Percentiles rank a stretch among this genome's conserved stretches.
Evolutionary conservation across 2,888 invertebrate species (phyloP).

Genomic region (Bombylius major): DNA sequence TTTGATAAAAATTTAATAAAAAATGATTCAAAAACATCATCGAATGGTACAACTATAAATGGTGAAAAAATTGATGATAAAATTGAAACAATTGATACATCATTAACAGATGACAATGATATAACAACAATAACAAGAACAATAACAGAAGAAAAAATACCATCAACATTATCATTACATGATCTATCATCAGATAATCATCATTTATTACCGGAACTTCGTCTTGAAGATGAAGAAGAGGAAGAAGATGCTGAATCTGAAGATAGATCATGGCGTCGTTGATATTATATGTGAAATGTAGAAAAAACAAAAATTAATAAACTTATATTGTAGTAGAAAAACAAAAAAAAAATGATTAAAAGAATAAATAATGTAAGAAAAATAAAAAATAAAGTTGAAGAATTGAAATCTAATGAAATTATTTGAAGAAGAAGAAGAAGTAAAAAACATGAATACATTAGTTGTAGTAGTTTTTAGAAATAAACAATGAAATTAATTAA

Average conservation of each 20-base stretch:
- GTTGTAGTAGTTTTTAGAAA: too few species aligned
- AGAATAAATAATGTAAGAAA: too few species aligned
- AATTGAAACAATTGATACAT: too few species aligned
- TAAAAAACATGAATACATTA: too few species aligned
- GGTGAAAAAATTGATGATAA: background rate
- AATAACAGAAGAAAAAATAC: conserved; percentile 29
- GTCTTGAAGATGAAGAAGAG: conserved; percentile 71
- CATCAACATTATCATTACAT: background rate
- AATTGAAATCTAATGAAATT: too few species aligned
- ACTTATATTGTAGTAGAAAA: too few species aligned
- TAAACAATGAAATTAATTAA: too few species aligned
- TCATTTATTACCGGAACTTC: conserved; percentile 45
- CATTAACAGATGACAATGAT: too few species aligned
- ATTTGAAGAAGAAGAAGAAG: too few species aligned
- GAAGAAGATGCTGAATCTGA: conserved; percentile 77
- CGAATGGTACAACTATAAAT: background rate
- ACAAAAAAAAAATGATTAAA: too few species aligned
- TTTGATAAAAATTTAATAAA: background rate
- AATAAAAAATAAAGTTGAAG: too few species aligned
- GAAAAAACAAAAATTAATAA: too few species aligned
- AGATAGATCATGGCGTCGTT: conserved; percentile 85
- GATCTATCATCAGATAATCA: background rate
- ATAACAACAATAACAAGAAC: conserved; percentile 1
- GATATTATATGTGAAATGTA: conserved; percentile 30
- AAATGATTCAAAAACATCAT: background rate